Evolutionary conservation across 2,888 invertebrate genomes (phyloP).

Genomic region (Tineola bisselliella): DNA sequence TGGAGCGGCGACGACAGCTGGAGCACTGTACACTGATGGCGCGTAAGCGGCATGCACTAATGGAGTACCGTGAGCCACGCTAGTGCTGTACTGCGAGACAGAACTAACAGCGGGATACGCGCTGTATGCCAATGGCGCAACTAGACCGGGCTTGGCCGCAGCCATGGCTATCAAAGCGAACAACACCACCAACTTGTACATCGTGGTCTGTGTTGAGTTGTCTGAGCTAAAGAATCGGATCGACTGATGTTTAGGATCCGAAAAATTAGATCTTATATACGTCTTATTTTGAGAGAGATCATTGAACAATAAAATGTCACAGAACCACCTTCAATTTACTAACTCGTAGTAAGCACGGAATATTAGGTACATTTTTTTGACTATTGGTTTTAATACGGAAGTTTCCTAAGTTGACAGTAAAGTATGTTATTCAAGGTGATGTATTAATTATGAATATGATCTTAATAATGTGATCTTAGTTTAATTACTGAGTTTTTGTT

Average conservation of each 20-base stretch:
- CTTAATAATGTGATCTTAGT: too few relatives aligned
- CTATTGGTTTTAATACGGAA: conserved; percentile 19
- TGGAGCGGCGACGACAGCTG: conserved; percentile 18
- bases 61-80: conserved; percentile 30
- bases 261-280: conserved; percentile 48
- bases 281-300: conserved; percentile 17
- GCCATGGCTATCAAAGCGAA: conserved; percentile 68
- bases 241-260: conserved; percentile 43
- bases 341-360: background rate
- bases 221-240: conserved; percentile 38
- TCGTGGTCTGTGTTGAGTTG: conserved; percentile 57
- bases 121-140: conserved; percentile 29
- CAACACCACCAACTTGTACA: conserved; percentile 70
- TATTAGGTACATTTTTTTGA: conserved; percentile 23
- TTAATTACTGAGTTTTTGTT: background rate
- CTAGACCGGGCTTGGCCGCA: conserved; percentile 56
- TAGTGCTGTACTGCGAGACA: conserved; percentile 32
- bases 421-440: conserved; percentile 18
- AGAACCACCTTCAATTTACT: conserved; percentile 40
- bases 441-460: background rate
- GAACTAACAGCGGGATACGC: conserved; percentile 29
- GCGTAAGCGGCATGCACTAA: conserved; percentile 20
- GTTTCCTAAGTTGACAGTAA: conserved; percentile 22
- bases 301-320: conserved; percentile 40
- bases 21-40: conserved; percentile 24